Base-by-base conservation (phyloP, 92 coral and sea anemone species). In the Epizoanthus fatuus region DNA sequence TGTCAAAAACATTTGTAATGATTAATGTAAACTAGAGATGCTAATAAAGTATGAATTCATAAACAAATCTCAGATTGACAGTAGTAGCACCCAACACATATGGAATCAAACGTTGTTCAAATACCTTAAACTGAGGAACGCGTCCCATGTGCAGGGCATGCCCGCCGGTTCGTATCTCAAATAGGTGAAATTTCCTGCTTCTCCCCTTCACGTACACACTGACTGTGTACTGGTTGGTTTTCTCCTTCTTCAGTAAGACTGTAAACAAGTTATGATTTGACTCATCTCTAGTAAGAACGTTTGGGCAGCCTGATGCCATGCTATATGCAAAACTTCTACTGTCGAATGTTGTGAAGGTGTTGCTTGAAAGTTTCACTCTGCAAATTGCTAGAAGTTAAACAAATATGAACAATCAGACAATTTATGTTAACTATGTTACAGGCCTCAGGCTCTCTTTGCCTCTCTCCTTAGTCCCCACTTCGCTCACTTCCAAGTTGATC, bases 281-380 rank as follows among this genome's bases (percentile, higher is more conserved):
- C 72, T 87, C 72, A 49, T 90, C 93, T 68, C 72, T 90, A 32
- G 93, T 87, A 42, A 90, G 69, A 19, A 90, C 88, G 69, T 81
- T 90, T 38, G 90, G 85, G 72, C 93, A 90, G 29, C 93, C 90
- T 44, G 77, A 72, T 86, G 81, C 77, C 47, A 52, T 81, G 37
- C 59, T 57, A 71, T 90, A 90, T 22, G 69, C 72, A 70, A 63
- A 90, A 7, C 57, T 29, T 5, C 68, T 66, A 19, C 67, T 32
- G 80, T 90, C 93, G 20, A 90, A 86, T 8, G 90, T 90, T 32
- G 62, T 63, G 72, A 90, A 77, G 9, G 20, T 20, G 58, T 42
- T 58, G 12, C 25, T 39, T 3, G 53, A 59, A 17, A 77, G 4
- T 20, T 42, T 53, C 2, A 69, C 53, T 39, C 7, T n/a, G 35